Conservation (phyloP, 2,797 vertebrate genomes). For the Coregonus sp. region DNA sequence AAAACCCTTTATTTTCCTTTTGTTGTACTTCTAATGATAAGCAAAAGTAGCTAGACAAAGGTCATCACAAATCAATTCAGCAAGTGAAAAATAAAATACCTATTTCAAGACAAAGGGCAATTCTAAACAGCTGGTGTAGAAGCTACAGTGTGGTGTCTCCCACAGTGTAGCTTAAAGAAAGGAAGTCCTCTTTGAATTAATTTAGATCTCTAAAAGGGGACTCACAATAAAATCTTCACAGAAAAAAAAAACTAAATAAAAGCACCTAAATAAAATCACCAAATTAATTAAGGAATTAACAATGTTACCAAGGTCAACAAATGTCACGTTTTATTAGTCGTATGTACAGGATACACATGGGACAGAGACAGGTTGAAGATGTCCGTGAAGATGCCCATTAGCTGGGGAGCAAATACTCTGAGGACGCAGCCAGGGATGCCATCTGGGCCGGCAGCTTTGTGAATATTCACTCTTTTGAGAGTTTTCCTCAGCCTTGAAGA, state of each 20-base stretch:
- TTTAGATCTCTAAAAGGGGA: background rate
- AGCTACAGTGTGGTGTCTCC: background rate
- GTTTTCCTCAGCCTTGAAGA: too few relatives aligned
- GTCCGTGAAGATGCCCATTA: too few relatives aligned
- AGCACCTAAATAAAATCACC: background rate
- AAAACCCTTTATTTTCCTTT: constrained; percentile 56
- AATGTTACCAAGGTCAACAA: background rate
- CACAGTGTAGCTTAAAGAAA: too few relatives aligned
- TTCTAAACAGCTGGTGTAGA: background rate
- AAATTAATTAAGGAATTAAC: background rate
- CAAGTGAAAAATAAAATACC: background rate
- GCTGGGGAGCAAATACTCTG: too few relatives aligned
- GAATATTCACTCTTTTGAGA: too few relatives aligned
- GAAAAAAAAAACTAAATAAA: background rate
- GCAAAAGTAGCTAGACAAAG: constrained; percentile 32
- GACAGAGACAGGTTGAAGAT: too few relatives aligned
- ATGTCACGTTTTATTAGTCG: too few relatives aligned
- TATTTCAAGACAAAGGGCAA: background rate
- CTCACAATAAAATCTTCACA: background rate
- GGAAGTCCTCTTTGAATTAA: too few relatives aligned
- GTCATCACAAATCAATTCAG: constrained; percentile 30
- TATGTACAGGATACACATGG: too few relatives aligned
- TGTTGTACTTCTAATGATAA: constrained; percentile 56
- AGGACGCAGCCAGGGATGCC: too few relatives aligned
- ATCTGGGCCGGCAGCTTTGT: too few relatives aligned